phyloP scores from a whole-genome alignment of 2,888 invertebrate genomes.

The Chrysotoxum bicinctum region DNA sequence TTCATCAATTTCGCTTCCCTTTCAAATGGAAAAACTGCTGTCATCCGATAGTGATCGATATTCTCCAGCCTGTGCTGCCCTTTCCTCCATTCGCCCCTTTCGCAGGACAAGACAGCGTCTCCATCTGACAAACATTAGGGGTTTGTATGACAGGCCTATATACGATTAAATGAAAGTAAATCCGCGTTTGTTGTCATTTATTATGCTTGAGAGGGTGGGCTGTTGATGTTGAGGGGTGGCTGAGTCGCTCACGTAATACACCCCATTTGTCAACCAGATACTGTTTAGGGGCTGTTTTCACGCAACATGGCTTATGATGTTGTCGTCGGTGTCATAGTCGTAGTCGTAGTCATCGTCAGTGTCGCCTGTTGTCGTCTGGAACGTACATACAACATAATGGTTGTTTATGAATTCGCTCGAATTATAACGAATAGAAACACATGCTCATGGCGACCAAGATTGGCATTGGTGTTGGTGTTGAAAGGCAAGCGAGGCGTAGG shows the following conservation, averaged over 20 bases:
- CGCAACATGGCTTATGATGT: constrained; percentile 16
- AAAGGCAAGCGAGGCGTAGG: neutral
- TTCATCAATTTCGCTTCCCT: constrained; percentile 43
- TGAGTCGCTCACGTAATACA: constrained; percentile 28
- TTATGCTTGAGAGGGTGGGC: constrained; percentile 24
- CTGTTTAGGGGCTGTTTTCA: constrained; percentile 16
- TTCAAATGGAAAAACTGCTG: constrained; percentile 48
- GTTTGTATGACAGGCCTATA: constrained; percentile 41
- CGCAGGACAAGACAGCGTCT: neutral
- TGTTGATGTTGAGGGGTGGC: neutral
- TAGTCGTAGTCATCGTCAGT: neutral
- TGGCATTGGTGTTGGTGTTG: neutral
- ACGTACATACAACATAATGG: constrained; percentile 22
- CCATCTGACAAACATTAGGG: neutral
- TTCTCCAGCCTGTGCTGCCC: neutral
- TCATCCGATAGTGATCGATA: constrained; percentile 52
- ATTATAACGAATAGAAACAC: constrained; percentile 42
- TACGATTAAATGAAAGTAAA: constrained; percentile 62
- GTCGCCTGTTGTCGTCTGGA: neutral
- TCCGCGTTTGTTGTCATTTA: constrained; percentile 65
- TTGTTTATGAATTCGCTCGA: constrained; percentile 48
- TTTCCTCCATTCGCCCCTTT: neutral
- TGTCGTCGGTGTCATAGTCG: neutral
- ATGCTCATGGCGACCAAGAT: constrained; percentile 31
- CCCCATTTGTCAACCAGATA: constrained; percentile 56